Conservation (phyloP, 2,113 vertebrate genomes). For the Mesoclemmys tuberculata region DNA sequence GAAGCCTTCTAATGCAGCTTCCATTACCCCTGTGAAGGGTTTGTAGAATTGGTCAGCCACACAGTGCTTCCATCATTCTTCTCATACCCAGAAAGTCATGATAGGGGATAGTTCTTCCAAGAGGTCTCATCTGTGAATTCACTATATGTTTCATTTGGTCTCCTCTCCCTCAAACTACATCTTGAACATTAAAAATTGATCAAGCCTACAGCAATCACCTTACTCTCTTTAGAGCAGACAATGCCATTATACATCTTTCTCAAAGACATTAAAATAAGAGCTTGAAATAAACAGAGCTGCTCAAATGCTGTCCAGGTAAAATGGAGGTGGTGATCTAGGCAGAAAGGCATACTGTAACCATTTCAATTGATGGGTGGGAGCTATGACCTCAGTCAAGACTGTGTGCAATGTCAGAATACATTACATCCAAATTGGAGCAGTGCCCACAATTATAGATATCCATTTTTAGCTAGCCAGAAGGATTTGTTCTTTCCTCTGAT, state of each 20-base stretch:
- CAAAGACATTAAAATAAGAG: not conserved
- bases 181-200: not conserved
- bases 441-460: not conserved
- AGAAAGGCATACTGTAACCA: not conserved
- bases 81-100: not conserved
- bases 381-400: not conserved
- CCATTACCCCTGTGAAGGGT: not conserved
- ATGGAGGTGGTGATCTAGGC: not conserved
- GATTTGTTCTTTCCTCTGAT: not conserved
- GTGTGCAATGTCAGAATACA: not conserved
- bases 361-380: not conserved
- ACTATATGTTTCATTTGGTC: not conserved
- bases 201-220: accelerated
- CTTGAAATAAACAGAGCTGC: not conserved
- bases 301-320: not conserved
- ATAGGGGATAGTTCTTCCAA: not conserved
- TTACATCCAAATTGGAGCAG: not conserved
- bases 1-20: not conserved
- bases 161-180: not conserved
- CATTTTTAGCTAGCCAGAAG: not conserved
- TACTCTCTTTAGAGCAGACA: not conserved
- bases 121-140: not conserved
- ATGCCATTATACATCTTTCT: not conserved
- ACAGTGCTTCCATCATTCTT: not conserved
- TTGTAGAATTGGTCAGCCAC: not conserved